A percentile compares a stretch with the other conserved stretches of the same genome.
These are phyloP conservation scores for Drosophila greeni DNA, from an alignment of 2,888 invertebrate species.

Conservation along the genomic window DNA sequence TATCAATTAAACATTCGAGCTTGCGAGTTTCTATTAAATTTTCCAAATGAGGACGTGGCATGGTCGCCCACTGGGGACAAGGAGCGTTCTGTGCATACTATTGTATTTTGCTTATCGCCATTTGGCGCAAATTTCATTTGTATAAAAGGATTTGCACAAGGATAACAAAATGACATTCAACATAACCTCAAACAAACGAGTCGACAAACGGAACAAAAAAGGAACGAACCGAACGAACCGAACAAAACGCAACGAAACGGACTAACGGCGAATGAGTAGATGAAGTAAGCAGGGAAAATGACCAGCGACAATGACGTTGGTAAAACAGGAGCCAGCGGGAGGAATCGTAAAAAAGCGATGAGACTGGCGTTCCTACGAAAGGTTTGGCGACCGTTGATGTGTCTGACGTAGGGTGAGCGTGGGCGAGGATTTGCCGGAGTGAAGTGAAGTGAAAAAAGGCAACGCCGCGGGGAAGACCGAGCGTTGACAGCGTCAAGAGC, in stretches of 20 bases:
- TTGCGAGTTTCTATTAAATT: constrained; percentile 23
- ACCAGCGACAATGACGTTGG: constrained; percentile 65
- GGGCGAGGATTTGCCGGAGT: constrained; percentile 34
- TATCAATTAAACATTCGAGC: constrained; percentile 30
- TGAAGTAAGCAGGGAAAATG: constrained; percentile 63
- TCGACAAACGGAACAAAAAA: constrained; percentile 42
- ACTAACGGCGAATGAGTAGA: constrained; percentile 31
- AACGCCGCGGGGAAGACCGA: constrained; percentile 44
- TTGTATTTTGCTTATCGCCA: constrained; percentile 70
- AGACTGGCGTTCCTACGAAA: constrained; percentile 39
- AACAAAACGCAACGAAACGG: constrained; percentile 29
- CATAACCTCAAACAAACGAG: constrained; percentile 74
- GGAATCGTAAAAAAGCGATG: constrained; percentile 32
- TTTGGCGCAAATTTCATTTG: constrained; percentile 75
- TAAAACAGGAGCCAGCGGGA: constrained; percentile 48
- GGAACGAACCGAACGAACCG: constrained; percentile 28
- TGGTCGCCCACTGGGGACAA: not conserved
- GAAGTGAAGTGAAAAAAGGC: constrained; percentile 60
- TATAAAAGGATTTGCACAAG: constrained; percentile 76
- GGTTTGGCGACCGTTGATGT: constrained; percentile 40
- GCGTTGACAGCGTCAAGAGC: constrained; percentile 46
- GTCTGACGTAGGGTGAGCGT: constrained; percentile 8
- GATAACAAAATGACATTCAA: constrained; percentile 76
- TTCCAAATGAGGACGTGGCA: not conserved
- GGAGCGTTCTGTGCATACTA: constrained; percentile 39